Evolutionary conservation across 2,113 vertebrate species (phyloP).

Genomic region (Charadrius vociferus): DNA sequence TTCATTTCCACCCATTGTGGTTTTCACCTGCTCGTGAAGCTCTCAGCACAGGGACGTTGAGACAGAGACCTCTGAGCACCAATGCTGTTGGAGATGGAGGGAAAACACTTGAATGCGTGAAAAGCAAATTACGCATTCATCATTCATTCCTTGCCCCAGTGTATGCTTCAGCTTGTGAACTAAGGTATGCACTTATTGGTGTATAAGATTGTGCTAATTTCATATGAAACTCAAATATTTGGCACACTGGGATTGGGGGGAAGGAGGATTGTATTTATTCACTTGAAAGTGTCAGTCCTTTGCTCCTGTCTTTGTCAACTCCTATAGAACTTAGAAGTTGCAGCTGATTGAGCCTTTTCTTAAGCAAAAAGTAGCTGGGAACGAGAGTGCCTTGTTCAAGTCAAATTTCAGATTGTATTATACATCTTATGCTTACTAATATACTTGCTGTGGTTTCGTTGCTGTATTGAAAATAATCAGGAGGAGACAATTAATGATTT

Average conservation of each 20-base stretch:
- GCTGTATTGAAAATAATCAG: not conserved
- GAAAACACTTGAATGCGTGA: not conserved
- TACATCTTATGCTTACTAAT: not conserved
- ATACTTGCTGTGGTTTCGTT: not conserved
- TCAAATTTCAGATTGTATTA: not conserved
- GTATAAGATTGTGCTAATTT: not conserved
- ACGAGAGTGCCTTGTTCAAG: not conserved
- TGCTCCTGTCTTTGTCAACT: not conserved
- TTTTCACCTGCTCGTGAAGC: not conserved
- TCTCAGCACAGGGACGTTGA: not conserved
- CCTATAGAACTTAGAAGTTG: not conserved
- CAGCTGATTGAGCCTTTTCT: not conserved
- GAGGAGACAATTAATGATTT: not conserved
- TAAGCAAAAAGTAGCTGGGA: not conserved
- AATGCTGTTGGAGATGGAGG: not conserved
- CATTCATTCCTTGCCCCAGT: not conserved
- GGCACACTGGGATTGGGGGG: not conserved
- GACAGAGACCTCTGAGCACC: not conserved
- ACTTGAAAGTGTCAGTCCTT: not conserved
- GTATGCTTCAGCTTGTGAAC: not conserved
- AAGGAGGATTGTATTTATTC: not conserved
- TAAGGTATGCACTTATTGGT: not conserved
- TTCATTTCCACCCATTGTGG: slow-evolving; percentile 4
- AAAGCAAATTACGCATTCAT: not conserved
- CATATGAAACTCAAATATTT: not conserved